phyloP scores from a whole-genome alignment of 2,888 invertebrate species.

The Tetramorium bicarinatum region DNA sequence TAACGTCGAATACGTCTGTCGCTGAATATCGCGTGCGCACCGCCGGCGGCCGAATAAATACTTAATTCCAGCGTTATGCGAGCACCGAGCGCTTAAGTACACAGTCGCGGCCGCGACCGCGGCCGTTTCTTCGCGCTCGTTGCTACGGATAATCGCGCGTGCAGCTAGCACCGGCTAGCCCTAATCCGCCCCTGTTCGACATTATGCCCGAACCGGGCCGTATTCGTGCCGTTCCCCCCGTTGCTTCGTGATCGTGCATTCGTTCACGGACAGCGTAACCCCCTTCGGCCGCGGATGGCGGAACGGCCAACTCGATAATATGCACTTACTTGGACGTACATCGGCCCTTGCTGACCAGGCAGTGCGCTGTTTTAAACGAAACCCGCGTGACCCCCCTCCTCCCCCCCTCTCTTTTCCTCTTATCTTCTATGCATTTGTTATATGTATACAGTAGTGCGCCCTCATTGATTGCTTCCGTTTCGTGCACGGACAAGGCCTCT shows the following conservation, averaged over 20 bases:
- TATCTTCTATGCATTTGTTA: slow-evolving; percentile 5
- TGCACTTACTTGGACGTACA: slow-evolving; percentile 54
- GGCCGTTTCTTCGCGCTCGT: slow-evolving; percentile 59
- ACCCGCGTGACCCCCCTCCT: background rate
- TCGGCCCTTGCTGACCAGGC: slow-evolving; percentile 26
- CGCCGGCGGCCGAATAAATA: slow-evolving; percentile 40
- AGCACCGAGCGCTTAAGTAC: slow-evolving; percentile 36
- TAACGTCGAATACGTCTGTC: slow-evolving; percentile 44
- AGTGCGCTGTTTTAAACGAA: slow-evolving; percentile 44
- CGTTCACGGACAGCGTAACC: slow-evolving; percentile 56
- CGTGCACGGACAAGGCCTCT: slow-evolving; percentile 31
- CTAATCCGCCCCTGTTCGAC: slow-evolving; percentile 68
- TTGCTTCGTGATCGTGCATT: slow-evolving; percentile 62
- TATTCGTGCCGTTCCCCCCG: slow-evolving; percentile 54
- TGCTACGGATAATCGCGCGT: slow-evolving; percentile 67
- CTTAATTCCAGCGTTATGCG: slow-evolving; percentile 47
- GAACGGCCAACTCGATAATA: slow-evolving; percentile 61
- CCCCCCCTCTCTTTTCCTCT: no score
- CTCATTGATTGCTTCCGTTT: slow-evolving; percentile 50
- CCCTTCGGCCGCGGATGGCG: slow-evolving; percentile 31
- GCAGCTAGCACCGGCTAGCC: slow-evolving; percentile 60
- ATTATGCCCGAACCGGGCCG: slow-evolving; percentile 62
- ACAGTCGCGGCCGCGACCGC: slow-evolving; percentile 46
- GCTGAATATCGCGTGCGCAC: slow-evolving; percentile 49
- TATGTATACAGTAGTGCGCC: slow-evolving; percentile 22